These are phyloP conservation scores for Melanotaenia maccullochi DNA, from an alignment of 2,797 vertebrate genomes.

Conservation along the genomic window DNA sequence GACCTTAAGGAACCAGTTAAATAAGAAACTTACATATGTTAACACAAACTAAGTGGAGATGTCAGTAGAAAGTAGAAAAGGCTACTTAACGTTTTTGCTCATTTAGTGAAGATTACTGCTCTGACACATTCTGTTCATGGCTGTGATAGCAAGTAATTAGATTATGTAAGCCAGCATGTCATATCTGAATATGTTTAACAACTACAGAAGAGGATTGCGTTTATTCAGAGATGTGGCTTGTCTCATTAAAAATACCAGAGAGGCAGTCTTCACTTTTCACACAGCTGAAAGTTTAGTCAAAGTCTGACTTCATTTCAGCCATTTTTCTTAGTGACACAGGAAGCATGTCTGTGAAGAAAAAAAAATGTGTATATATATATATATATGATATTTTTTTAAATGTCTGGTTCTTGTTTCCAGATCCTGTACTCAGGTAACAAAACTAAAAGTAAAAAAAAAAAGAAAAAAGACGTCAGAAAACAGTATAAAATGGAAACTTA, in stretches of 20 bases:
- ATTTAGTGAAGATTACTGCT: neutral
- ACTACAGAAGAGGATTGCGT: neutral
- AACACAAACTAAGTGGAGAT: neutral
- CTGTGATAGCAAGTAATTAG: neutral
- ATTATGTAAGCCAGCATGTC: neutral
- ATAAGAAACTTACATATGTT: too few relatives aligned
- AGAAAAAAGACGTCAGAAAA: neutral
- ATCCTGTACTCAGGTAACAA: too few relatives aligned
- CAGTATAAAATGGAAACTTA: neutral
- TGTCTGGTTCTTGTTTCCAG: too few relatives aligned
- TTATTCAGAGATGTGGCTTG: too few relatives aligned
- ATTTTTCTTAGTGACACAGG: too few relatives aligned
- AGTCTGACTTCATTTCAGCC: neutral
- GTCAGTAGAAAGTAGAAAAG: neutral
- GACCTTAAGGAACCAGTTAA: too few relatives aligned
- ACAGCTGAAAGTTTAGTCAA: neutral
- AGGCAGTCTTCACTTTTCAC: neutral
- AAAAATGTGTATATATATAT: too few relatives aligned
- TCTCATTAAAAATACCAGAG: neutral
- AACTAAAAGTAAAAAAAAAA: slow-evolving; percentile 2
- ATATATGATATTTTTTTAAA: too few relatives aligned
- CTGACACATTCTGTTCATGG: neutral
- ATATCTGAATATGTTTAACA: neutral
- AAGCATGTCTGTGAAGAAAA: too few relatives aligned
- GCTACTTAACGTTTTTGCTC: neutral